Evolutionary conservation across 1,140 invertebrate species (phyloP).

Genomic region (Drosophila sechellia): DNA sequence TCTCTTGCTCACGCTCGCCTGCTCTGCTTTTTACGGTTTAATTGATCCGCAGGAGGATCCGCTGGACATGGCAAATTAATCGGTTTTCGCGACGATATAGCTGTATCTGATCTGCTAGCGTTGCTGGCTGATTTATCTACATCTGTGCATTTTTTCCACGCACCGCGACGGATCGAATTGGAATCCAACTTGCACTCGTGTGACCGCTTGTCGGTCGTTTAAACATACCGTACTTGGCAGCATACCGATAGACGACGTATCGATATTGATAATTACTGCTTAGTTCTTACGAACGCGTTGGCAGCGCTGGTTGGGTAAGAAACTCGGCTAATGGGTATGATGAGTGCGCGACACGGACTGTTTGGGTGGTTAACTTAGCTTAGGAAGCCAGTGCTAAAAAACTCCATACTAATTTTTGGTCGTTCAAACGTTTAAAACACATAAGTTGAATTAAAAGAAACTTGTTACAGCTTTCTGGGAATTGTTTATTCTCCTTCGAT

Average conservation of each 20-base stretch:
- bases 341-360: neutral
- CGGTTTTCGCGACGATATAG: constrained; percentile 25
- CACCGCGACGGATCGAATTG: constrained; percentile 44
- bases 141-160: constrained; percentile 72
- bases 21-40: constrained; percentile 16
- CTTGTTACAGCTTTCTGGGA: no score
- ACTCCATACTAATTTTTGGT: neutral
- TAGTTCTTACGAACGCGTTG: neutral
- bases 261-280: neutral
- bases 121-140: constrained; percentile 49
- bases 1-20: constrained; percentile 16
- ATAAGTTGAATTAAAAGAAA: no score
- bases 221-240: neutral
- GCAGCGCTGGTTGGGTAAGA: neutral
- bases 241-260: neutral
- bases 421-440: no score
- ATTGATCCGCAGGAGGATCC: constrained; percentile 8
- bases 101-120: constrained; percentile 28
- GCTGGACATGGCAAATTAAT: neutral
- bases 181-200: constrained; percentile 12
- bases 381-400: neutral
- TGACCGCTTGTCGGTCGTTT: neutral
- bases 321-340: neutral
- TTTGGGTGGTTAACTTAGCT: neutral
- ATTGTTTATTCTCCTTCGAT: no score